Evolutionary conservation across 2,888 invertebrate species (phyloP).

Genomic region (Maniola hyperantus): DNA sequence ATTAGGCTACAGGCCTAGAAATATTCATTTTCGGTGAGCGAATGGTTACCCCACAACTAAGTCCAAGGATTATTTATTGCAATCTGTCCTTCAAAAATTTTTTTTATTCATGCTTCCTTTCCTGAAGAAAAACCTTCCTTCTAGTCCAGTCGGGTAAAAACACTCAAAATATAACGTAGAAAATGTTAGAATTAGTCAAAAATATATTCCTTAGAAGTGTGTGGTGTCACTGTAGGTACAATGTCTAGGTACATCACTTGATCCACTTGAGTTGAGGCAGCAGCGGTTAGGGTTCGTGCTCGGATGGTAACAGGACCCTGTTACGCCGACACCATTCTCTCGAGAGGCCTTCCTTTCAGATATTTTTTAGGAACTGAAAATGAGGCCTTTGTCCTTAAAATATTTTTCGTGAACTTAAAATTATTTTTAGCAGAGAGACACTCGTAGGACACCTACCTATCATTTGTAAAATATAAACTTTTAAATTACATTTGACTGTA

Average conservation of each 20-base stretch:
- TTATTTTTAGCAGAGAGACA: background rate
- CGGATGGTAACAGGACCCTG: conserved; percentile 23
- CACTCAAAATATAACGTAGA: background rate
- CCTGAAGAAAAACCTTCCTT: too few species aligned
- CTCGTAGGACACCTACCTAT: too few species aligned
- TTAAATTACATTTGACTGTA: too few species aligned
- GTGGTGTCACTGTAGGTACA: conserved; percentile 1
- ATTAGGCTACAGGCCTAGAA: too few species aligned
- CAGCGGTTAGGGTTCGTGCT: conserved; percentile 23
- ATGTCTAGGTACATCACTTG: conserved; percentile 7
- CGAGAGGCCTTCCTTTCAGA: conserved; percentile 39
- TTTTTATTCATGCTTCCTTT: too few species aligned
- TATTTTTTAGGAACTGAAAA: conserved; percentile 10
- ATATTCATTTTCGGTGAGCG: too few species aligned
- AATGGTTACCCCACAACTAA: too few species aligned
- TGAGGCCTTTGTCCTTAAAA: background rate
- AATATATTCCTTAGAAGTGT: background rate
- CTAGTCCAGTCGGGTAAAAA: background rate
- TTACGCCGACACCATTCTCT: conserved; percentile 48
- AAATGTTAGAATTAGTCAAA: background rate
- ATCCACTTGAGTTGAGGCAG: conserved; percentile 28
- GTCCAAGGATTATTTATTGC: too few species aligned
- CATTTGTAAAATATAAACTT: too few species aligned
- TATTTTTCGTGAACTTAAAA: background rate
- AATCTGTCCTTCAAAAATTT: too few species aligned